phyloP scores from a whole-genome alignment of 2,888 invertebrate genomes.

The Ennomos fuscantarius region DNA sequence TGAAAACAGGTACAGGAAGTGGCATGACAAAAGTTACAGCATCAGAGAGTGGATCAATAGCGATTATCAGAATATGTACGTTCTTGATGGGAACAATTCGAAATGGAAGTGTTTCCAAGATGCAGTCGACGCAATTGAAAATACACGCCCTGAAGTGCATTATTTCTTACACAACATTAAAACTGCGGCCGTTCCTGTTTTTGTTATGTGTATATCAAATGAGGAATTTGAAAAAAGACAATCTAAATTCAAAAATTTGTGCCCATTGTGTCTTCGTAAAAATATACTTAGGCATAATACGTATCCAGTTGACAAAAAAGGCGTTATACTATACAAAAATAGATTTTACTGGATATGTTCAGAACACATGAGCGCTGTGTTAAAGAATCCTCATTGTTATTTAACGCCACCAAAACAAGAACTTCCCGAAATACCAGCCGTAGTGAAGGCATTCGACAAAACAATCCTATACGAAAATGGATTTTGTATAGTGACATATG shows the following conservation, averaged over 20 bases:
- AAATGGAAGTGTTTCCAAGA: constrained; percentile 84
- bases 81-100: constrained; percentile 77
- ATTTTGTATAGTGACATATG: constrained; percentile 86
- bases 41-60: constrained; percentile 79
- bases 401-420: constrained; percentile 49
- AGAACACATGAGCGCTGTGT: constrained; percentile 78
- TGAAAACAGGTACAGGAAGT: constrained; percentile 69
- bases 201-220: constrained; percentile 84
- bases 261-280: constrained; percentile 84
- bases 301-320: constrained; percentile 79
- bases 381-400: constrained; percentile 69
- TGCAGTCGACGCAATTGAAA: constrained; percentile 63
- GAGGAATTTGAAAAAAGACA: constrained; percentile 78
- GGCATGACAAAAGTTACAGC: constrained; percentile 58
- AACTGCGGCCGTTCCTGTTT: constrained; percentile 75
- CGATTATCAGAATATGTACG: constrained; percentile 82
- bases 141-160: constrained; percentile 72
- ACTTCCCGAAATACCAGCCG: constrained; percentile 82
- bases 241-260: constrained; percentile 81
- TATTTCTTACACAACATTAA: constrained; percentile 79
- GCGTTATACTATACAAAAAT: constrained; percentile 82
- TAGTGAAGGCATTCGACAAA: constrained; percentile 68
- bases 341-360: constrained; percentile 87
- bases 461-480: constrained; percentile 80
- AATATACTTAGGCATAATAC: constrained; percentile 66